Evolutionary conservation across 2,797 vertebrate genomes (phyloP), one percentile per base, ranked within the genome.

Genomic region (Hyperoplus lanceolatus): DNA sequence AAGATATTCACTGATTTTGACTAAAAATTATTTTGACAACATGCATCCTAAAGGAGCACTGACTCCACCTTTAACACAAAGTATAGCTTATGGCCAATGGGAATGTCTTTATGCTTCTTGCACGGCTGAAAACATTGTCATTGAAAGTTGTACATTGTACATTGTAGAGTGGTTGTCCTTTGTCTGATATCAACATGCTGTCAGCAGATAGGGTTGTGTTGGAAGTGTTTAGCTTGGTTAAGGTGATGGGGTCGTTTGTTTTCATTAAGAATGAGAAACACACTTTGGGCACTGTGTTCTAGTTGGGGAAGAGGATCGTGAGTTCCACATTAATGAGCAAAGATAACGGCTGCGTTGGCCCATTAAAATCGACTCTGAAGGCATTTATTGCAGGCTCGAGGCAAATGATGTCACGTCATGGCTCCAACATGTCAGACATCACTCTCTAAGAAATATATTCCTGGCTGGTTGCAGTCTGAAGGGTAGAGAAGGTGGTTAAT

Each of bases 371-470:
- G 15, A 78, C 73, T 81, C 73, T 56, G 67, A 67, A 82, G 60
- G 58, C 53, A 55, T 84, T 90, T 83, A 87, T 63, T 76, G 73
- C 67, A 39, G 36, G 58, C 9, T 50, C 3, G 16, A 29, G 57
- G 62, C 18, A 29, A 59, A 82, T 84, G 77, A 87, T 75, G 84
- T 87, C 76, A 89, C 36, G 38, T 29, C 60, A 82, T 43, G 68
- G 69, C 73, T 79, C 10, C 3, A 38, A 42, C 79, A 63, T 65
- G 75, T 51, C 18, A 66, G 73, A 76, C 39, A 21, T 13, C 10
- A 39, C 55, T 70, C 54, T 62, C 56, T 72, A 48, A 76, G 56
- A 74, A 56, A 57, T 12, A 55, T 4, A 29, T 29, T 21, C 21
- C 29, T 29, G 29, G 62, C 5, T 51, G 60, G 36, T 63, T 71